phyloP scores from a whole-genome alignment of 1,140 invertebrate genomes.

The Drosophila jambulina region DNA sequence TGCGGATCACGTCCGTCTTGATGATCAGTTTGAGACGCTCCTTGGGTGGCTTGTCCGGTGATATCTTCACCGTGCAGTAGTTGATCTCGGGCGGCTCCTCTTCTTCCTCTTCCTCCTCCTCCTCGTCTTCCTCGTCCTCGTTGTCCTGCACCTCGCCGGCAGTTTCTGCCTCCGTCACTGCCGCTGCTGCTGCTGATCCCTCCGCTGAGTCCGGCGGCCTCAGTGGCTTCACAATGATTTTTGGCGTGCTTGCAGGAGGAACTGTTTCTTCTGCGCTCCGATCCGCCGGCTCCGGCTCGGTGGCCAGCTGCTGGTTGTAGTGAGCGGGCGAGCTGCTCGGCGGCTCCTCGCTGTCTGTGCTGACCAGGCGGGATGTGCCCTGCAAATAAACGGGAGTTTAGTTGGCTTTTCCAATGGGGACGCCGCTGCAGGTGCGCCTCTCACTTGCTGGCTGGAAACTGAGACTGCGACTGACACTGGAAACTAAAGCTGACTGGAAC shows the following conservation, averaged over 20 bases:
- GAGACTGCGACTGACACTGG: neutral
- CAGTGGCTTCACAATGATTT: slow-evolving; percentile 77
- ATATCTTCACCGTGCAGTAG: slow-evolving; percentile 85
- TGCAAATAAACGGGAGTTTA: slow-evolving; percentile 45
- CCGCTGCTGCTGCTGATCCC: neutral
- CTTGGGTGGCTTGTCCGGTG: slow-evolving; percentile 86
- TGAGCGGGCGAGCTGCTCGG: slow-evolving; percentile 65
- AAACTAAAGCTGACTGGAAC: neutral
- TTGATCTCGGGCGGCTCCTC: slow-evolving; percentile 85
- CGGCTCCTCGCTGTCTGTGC: slow-evolving; percentile 87
- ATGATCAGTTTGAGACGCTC: slow-evolving; percentile 82
- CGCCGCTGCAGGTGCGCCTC: neutral
- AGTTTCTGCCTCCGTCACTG: slow-evolving; percentile 5
- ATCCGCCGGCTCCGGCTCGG: slow-evolving; percentile 21
- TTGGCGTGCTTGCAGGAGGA: slow-evolving; percentile 73
- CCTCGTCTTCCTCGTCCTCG: slow-evolving; percentile 65
- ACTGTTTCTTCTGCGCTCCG: slow-evolving; percentile 30
- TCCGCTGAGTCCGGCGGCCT: slow-evolving; percentile 52
- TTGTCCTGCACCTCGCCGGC: slow-evolving; percentile 26
- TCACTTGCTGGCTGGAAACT: neutral
- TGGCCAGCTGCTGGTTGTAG: slow-evolving; percentile 29
- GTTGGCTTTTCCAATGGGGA: neutral
- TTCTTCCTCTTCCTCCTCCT: slow-evolving; percentile 73
- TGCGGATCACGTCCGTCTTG: slow-evolving; percentile 82
- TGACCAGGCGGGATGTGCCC: slow-evolving; percentile 88